phyloP scores from a whole-genome alignment of 1,140 invertebrate species.

The Heliconius himera region DNA sequence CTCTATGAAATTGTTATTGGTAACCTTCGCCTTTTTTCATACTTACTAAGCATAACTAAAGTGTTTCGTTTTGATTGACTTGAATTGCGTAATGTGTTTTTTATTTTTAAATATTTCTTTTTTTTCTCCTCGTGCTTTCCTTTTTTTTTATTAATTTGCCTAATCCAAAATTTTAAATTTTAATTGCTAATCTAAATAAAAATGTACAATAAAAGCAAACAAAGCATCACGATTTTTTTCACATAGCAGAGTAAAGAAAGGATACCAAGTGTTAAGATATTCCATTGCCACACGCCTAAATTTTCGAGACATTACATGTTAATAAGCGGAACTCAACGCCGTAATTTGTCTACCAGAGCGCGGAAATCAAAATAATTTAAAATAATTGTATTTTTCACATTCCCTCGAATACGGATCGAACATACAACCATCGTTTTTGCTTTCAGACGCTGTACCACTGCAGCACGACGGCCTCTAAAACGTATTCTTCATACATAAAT shows the following conservation, averaged over 20 bases:
- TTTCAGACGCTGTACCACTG: no score
- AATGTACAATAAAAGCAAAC: no score
- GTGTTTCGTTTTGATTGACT: neutral
- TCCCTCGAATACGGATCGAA: no score
- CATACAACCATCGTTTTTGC: no score
- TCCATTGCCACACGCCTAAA: no score
- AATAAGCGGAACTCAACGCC: neutral
- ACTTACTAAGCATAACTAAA: neutral
- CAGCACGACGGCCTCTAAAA: no score
- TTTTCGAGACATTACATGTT: no score
- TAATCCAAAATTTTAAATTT: neutral
- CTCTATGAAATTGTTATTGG: neutral
- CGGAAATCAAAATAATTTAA: no score
- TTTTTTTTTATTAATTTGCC: neutral
- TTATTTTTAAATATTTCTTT: neutral
- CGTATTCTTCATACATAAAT: neutral
- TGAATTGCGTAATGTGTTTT: neutral
- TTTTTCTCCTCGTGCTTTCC: neutral
- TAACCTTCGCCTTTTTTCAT: neutral
- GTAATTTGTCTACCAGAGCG: neutral
- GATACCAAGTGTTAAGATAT: no score
- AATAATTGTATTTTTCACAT: no score
- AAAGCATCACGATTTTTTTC: neutral
- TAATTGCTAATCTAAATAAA: no score
- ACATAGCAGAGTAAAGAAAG: neutral